phyloP scores from a whole-genome alignment of 53 echinoderm and acorn worm genomes.

The Holothuria leucospilota region DNA sequence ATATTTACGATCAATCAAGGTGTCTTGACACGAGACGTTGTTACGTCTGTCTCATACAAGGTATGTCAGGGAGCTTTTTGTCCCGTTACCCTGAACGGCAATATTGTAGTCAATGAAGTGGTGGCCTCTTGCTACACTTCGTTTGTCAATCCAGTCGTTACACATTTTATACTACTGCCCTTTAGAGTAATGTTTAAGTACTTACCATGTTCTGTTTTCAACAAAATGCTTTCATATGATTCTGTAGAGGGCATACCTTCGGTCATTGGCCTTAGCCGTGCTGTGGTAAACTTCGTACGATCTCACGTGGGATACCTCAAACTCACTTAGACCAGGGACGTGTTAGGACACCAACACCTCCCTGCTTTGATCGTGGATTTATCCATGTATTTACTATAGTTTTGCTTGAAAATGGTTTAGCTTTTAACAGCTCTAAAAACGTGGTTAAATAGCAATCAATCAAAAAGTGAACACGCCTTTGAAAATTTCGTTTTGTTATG shows the following conservation, averaged over 20 bases:
- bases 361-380: too few relatives aligned
- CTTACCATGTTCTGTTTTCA: not conserved
- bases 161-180: not conserved
- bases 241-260: not conserved
- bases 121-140: slow-evolving; percentile 11
- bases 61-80: not conserved
- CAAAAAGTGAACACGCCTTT: too few relatives aligned
- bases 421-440: too few relatives aligned
- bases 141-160: not conserved
- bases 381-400: too few relatives aligned
- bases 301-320: too few relatives aligned
- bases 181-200: not conserved
- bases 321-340: too few relatives aligned
- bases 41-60: slow-evolving; percentile 1
- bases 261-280: not conserved
- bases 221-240: not conserved
- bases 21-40: not conserved
- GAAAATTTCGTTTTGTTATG: too few relatives aligned
- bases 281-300: not conserved
- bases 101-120: slow-evolving; percentile 25
- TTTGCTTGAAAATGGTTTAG: too few relatives aligned
- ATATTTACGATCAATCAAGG: slow-evolving; percentile 5
- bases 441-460: too few relatives aligned
- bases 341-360: too few relatives aligned
- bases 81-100: slow-evolving; percentile 22